phyloP scores from a whole-genome alignment of 2,888 invertebrate genomes.

The Conchocele bisecta region DNA sequence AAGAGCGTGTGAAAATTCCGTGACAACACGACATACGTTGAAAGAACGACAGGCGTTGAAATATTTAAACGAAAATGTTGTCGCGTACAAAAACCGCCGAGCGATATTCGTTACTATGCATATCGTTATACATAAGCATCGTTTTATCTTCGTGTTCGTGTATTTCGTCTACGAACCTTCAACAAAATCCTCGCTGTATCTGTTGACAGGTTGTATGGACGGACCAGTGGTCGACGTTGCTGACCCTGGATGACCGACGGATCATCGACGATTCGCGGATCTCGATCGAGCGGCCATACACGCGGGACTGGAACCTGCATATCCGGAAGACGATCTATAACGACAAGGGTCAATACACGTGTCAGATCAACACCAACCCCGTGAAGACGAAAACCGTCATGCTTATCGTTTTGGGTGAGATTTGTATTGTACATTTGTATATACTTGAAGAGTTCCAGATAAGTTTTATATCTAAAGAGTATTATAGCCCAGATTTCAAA shows the following conservation, averaged over 20 bases:
- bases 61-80: no score
- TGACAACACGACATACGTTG: no score
- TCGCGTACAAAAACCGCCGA: no score
- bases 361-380: constrained; percentile 79
- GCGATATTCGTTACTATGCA: no score
- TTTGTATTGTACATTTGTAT: not conserved
- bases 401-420: constrained; percentile 78
- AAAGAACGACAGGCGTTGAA: no score
- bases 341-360: constrained; percentile 80
- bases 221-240: constrained; percentile 73
- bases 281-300: constrained; percentile 77
- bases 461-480: no score
- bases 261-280: constrained; percentile 80
- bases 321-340: constrained; percentile 74
- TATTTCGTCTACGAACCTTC: not conserved
- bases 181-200: not conserved
- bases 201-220: constrained; percentile 79
- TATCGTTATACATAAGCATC: not conserved
- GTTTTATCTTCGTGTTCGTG: not conserved
- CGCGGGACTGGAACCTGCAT: constrained; percentile 80
- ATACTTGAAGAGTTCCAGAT: no score
- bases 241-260: constrained; percentile 77
- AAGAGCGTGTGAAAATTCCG: no score
- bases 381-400: constrained; percentile 77
- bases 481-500: no score